Base-by-base conservation (phyloP, 2,113 vertebrate species). In the Halcyon senegalensis region DNA sequence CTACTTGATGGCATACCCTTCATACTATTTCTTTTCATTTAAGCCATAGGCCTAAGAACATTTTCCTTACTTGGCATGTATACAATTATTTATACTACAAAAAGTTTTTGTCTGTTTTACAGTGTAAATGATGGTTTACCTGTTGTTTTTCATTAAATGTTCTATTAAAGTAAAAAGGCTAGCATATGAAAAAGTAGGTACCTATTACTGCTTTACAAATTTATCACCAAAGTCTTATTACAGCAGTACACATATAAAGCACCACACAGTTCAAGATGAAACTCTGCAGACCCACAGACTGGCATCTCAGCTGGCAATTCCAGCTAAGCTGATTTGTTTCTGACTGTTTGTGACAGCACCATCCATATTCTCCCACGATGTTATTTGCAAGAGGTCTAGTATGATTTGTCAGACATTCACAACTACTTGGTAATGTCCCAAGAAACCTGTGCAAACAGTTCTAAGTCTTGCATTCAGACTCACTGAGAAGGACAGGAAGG, bases 311-410 rank as follows among this genome's bases (percentile, higher is more conserved):
- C n/a, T 86, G 58, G 33, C 33, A 73, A 87, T 73, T 95, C 59
- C 59, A 53, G 30, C 24, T 68, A 66, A 82, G 35, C 24, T 76
- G 66, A 76, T 93, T 74, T 83, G 41, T 62, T 94, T 87, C 50
- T 87, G 43, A 79, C 69, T 82, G 21, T 77, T 70, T 92, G 62
- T 91, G 84, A 91, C 75, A 87, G 70, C n/a, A 85, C 58, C 74
- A 83, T 82, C 50, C 4, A 0, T 83, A 89, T 55, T 73, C 9
- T 76, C 41, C 55, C 66, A 31, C 4, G 1, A 37, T 51, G 30
- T 69, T 83, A 76, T 73, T 85, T 91, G 44, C 58, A 85, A 23
- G 9, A 80, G 28, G 14, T 62, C 58, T 72, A 43, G 30, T 82
- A 72, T 66, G 64, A 84, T 90, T 87, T 96, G 31, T 48, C 50